These are phyloP conservation scores for Danionella cerebrum DNA, from an alignment of 2,113 vertebrate species.

Conservation along the genomic window DNA sequence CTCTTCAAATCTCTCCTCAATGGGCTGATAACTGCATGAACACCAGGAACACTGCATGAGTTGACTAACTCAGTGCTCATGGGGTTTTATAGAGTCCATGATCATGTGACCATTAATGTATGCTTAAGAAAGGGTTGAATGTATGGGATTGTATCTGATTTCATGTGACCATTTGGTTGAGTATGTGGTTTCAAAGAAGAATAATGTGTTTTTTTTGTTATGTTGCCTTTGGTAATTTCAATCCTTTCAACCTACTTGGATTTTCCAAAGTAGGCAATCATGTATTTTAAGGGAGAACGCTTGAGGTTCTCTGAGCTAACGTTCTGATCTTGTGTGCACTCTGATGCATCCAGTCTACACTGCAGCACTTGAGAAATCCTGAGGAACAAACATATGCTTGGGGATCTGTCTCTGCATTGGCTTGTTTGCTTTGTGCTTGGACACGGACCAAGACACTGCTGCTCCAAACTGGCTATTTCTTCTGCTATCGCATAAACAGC, in stretches of 20 bases:
- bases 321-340: no score
- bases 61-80: not conserved
- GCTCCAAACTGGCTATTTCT: not conserved
- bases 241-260: no score
- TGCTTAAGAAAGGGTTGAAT: not conserved
- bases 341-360: not conserved
- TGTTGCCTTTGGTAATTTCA: no score
- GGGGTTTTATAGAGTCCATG: not conserved
- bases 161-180: conserved; percentile 46
- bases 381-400: not conserved
- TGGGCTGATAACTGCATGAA: not conserved
- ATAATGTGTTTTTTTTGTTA: no score
- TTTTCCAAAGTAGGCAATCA: no score
- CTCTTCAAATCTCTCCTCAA: not conserved
- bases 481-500: not conserved
- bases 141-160: conserved; percentile 39
- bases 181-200: conserved; percentile 44
- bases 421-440: not conserved
- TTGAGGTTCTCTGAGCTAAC: no score
- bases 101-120: conserved; percentile 22
- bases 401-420: not conserved
- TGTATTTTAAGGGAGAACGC: no score
- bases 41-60: conserved; percentile 4
- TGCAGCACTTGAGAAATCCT: not conserved
- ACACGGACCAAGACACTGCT: not conserved